phyloP scores from a whole-genome alignment of 2,797 vertebrate species.

The Miichthys miiuy region DNA sequence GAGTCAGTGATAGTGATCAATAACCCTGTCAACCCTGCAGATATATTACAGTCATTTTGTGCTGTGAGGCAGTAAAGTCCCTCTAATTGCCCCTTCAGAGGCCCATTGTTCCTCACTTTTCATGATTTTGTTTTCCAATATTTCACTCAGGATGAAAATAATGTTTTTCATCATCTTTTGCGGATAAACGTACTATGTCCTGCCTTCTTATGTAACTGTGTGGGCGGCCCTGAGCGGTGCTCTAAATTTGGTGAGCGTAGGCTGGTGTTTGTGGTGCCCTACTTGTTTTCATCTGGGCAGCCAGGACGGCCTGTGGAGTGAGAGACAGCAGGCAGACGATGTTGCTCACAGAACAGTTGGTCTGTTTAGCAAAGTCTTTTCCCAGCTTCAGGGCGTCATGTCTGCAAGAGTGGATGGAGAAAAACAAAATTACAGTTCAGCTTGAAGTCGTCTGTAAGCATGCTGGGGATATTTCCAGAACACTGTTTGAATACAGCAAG shows the following conservation, averaged over 20 bases:
- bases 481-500: not conserved
- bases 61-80: slow-evolving; percentile 24
- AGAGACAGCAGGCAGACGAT: slow-evolving; percentile 84
- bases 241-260: slow-evolving; percentile 42
- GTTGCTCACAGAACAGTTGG: slow-evolving; percentile 82
- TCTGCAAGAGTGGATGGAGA: slow-evolving; percentile 57
- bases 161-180: slow-evolving; percentile 43
- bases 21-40: slow-evolving; percentile 41
- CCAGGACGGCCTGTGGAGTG: slow-evolving; percentile 76
- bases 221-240: slow-evolving; percentile 48
- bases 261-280: slow-evolving; percentile 49
- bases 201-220: slow-evolving; percentile 55
- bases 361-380: slow-evolving; percentile 80
- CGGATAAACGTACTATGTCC: slow-evolving; percentile 37
- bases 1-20: slow-evolving; percentile 54
- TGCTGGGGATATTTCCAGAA: not conserved
- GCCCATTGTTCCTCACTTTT: slow-evolving; percentile 19
- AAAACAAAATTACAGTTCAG: slow-evolving; percentile 9
- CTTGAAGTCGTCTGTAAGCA: not conserved
- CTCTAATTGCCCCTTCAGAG: slow-evolving; percentile 46
- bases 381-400: slow-evolving; percentile 84
- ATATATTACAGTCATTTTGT: slow-evolving; percentile 44
- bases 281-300: slow-evolving; percentile 86
- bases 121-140: slow-evolving; percentile 26
- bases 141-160: slow-evolving; percentile 20